Evolutionary conservation across 2,888 invertebrate species (phyloP), one percentile per base, ranked within the genome.

Genomic region (Ctena decussata): DNA sequence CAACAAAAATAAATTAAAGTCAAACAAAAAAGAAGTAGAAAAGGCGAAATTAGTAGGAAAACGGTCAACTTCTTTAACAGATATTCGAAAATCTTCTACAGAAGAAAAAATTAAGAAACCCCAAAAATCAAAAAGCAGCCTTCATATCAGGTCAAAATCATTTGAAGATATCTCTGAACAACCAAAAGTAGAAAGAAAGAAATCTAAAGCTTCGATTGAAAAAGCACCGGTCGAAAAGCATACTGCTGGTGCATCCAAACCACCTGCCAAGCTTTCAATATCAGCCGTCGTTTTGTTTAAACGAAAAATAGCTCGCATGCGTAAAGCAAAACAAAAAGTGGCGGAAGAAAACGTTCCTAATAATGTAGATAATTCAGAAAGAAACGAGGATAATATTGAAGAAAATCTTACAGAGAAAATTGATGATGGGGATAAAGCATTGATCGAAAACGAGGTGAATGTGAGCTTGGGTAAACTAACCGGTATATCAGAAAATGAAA

Each of bases 371-470:
- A 74, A 73, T 24, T 44, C 27, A 24, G 73, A 78, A 24, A 11
- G 18, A 53, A 41, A 27, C n/a, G 18, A 27, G 6, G 65, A 77
- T 49, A 8, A 60, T 70, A 12, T 18, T 24, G n/a, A 84, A 44
- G 78, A 65, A 21, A 69, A 30, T n/a, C 75, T 80, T 39, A 71
- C 80, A 12, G 82, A 82, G 1, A 46, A 46, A 30, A 44, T 77
- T 12, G 73, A 77, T 8, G 74, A 72, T 3, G 79, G 81, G 18
- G 53, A 53, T 18, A 84, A 87, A 65, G 85, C 92, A 65, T 85
- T 89, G 32, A 90, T 93, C 44, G 93, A 93, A 85, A 94, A 93
- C 80, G 93, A 94, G 85, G 83, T 93, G 11, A 93, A 92, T 77
- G 82, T 91, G 15, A 92, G 91, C 78, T 75, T 94, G 11, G 90